Conservation (phyloP, 2,113 vertebrate genomes). For the Romanogobio albipinnatus region DNA sequence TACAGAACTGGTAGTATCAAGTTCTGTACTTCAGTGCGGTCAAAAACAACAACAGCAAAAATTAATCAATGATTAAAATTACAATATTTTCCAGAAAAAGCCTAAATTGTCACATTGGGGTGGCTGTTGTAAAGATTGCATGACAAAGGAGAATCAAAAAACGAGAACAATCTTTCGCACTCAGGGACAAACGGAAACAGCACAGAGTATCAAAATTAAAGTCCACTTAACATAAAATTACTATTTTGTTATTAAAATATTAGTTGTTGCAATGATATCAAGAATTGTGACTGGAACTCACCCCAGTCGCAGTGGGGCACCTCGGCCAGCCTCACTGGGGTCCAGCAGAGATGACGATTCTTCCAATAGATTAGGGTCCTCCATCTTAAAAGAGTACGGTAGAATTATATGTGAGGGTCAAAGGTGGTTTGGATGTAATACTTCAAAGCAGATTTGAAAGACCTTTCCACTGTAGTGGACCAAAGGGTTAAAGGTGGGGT, state of each 20-base stretch:
- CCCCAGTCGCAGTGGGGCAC: conserved; percentile 92
- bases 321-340: conserved; percentile 91
- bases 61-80: neutral
- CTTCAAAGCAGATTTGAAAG: neutral
- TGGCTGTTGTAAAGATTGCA: too few species aligned
- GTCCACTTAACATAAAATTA: too few species aligned
- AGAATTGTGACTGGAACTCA: conserved; percentile 62
- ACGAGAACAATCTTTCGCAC: too few species aligned
- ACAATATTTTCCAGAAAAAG: too few species aligned
- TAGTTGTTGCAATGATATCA: neutral
- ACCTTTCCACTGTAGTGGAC: neutral
- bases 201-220: too few species aligned
- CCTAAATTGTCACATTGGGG: too few species aligned
- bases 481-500: neutral
- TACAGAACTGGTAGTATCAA: too few species aligned
- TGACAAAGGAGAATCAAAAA: too few species aligned
- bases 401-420: neutral
- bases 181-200: too few species aligned
- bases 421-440: neutral
- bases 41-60: too few species aligned
- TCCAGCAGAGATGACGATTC: conserved; percentile 96
- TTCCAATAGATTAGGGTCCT: conserved; percentile 97
- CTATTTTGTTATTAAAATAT: too few species aligned
- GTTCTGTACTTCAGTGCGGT: too few species aligned
- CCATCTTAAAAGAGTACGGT: conserved; percentile 90